These are phyloP conservation scores for Xylophagus ater DNA, from an alignment of 2,888 invertebrate genomes.

Conservation along the genomic window DNA sequence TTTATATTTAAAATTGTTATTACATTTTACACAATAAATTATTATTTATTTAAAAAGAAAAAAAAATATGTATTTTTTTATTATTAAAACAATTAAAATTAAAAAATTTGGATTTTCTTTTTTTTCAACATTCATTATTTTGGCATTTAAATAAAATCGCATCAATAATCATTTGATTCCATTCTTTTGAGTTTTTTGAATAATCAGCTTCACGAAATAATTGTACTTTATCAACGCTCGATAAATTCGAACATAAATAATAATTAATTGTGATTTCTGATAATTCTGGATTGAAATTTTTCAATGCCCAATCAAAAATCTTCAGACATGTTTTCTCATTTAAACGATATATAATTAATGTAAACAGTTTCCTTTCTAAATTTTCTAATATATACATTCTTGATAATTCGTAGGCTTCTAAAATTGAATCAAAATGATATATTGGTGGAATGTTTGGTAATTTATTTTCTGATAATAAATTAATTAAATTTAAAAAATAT, in stretches of 20 bases:
- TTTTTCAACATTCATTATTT: too few relatives aligned
- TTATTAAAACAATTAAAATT: too few relatives aligned
- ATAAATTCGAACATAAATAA: conserved; percentile 31
- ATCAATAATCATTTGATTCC: conserved; percentile 38
- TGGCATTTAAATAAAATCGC: conserved; percentile 32
- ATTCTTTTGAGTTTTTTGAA: conserved; percentile 33
- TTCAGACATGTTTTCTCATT: conserved; percentile 31
- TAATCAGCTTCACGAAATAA: conserved; percentile 34
- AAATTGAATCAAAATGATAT: conserved; percentile 28
- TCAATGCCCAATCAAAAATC: conserved; percentile 36
- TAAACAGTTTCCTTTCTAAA: conserved; percentile 29
- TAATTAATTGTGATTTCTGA: conserved; percentile 37
- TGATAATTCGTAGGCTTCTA: conserved; percentile 38
- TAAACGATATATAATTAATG: conserved; percentile 28
- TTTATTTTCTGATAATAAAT: conserved; percentile 23
- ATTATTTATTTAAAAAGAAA: too few relatives aligned
- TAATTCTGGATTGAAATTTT: conserved; percentile 35
- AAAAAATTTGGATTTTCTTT: too few relatives aligned
- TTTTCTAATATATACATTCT: conserved; percentile 35
- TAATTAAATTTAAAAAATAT: conserved; percentile 35
- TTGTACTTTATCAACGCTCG: conserved; percentile 28
- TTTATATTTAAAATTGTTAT: too few relatives aligned
- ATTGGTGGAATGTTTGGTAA: conserved; percentile 24
- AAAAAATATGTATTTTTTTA: too few relatives aligned
- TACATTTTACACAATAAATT: too few relatives aligned